A percentile compares a stretch with the other conserved stretches of the same genome.
These are phyloP conservation scores for Drosophila prostipennis DNA, from an alignment of 2,888 invertebrate genomes.

Conservation along the genomic window DNA sequence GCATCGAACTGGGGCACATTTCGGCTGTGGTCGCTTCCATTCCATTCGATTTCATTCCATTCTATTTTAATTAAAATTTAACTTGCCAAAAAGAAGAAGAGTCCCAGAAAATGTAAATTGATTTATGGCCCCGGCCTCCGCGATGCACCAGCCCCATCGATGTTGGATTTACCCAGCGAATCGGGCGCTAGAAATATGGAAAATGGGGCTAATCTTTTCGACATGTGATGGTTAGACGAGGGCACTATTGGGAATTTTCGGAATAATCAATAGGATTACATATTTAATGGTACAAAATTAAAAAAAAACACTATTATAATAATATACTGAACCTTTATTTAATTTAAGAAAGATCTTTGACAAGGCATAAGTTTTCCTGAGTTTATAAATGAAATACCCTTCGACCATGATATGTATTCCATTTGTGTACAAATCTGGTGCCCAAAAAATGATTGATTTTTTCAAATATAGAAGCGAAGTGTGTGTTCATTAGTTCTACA, in stretches of 20 bases:
- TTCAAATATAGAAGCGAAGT: neutral
- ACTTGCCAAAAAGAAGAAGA: constrained; percentile 61
- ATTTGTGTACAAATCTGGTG: neutral
- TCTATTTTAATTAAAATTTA: constrained; percentile 75
- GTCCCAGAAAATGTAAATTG: constrained; percentile 54
- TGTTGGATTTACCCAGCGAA: constrained; percentile 29
- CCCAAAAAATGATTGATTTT: constrained; percentile 9
- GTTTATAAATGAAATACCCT: neutral
- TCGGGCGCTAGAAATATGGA: constrained; percentile 54
- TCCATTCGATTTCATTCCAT: constrained; percentile 37
- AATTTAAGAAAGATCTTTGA: neutral
- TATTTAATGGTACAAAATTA: neutral
- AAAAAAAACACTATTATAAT: too few relatives aligned
- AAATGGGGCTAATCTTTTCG: constrained; percentile 40
- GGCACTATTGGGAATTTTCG: neutral
- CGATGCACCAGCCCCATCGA: constrained; percentile 55
- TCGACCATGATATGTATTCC: neutral
- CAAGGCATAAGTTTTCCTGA: neutral
- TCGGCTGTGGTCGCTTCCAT: constrained; percentile 4
- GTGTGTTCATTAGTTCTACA: constrained; percentile 17
- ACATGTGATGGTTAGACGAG: constrained; percentile 16
- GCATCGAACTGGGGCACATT: constrained; percentile 31
- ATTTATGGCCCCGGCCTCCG: constrained; percentile 57
- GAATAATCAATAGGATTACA: neutral
- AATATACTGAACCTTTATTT: neutral